Evolutionary conservation across 2,888 invertebrate genomes (phyloP).

Genomic region (Bugulina stolonifera): DNA sequence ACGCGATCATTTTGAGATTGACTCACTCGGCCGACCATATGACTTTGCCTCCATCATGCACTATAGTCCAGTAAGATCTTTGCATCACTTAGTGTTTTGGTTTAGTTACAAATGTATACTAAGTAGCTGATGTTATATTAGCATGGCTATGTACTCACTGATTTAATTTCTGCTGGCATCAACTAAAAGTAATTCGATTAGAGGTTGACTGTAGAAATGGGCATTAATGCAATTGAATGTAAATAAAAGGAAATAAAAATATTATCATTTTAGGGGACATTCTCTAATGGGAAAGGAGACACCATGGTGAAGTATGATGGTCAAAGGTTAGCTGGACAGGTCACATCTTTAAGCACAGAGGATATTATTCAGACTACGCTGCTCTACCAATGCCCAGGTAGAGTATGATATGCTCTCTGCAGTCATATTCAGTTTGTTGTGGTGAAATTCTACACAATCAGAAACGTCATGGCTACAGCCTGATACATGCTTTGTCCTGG

Average conservation of each 20-base stretch:
- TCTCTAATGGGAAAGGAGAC: conserved; percentile 12
- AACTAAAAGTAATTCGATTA: background rate
- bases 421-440: no score
- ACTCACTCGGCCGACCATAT: conserved; percentile 32
- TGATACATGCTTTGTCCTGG: no score
- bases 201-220: no score
- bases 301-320: background rate
- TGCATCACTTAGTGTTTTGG: background rate
- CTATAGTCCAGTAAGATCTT: conserved; percentile 32
- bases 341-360: conserved; percentile 29
- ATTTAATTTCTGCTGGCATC: no score
- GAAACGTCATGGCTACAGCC: no score
- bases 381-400: conserved; percentile 33
- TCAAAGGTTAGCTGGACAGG: background rate
- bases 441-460: no score
- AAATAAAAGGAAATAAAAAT: no score
- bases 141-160: no score
- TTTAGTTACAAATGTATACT: background rate
- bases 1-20: conserved; percentile 31
- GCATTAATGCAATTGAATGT: no score
- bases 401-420: no score
- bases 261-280: conserved; percentile 16
- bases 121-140: no score
- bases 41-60: conserved; percentile 34
- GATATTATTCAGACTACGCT: conserved; percentile 32